phyloP scores from a whole-genome alignment of 2,797 vertebrate genomes.

The Benthosema pterotum region DNA sequence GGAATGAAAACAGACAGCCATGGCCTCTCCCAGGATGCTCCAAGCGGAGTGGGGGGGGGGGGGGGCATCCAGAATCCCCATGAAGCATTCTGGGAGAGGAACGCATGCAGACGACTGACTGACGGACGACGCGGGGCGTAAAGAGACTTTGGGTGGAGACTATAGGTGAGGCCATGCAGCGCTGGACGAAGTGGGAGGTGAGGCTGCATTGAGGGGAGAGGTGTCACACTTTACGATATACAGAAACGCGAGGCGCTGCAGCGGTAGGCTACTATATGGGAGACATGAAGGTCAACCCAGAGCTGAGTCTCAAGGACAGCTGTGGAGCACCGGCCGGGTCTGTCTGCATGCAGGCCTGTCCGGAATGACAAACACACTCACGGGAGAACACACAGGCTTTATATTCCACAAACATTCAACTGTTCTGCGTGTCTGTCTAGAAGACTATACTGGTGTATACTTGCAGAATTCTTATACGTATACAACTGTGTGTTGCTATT shows the following conservation, averaged over 20 bases:
- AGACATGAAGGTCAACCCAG: conserved; percentile 49
- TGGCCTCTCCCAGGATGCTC: conserved; percentile 51
- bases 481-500: no score
- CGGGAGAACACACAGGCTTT: no score
- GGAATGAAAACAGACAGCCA: conserved; percentile 85
- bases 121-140: no score
- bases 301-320: conserved; percentile 32
- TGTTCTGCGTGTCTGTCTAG: no score
- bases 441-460: no score
- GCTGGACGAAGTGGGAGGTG: conserved; percentile 16
- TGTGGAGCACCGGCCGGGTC: neutral
- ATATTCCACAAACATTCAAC: no score
- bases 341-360: no score
- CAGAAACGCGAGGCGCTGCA: conserved; percentile 36
- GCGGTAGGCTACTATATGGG: conserved; percentile 20
- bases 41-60: conserved; percentile 64
- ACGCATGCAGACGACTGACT: conserved; percentile 35
- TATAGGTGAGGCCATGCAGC: conserved; percentile 27
- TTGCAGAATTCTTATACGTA: no score
- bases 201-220: conserved; percentile 33
- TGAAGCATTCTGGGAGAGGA: conserved; percentile 41
- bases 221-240: conserved; percentile 48
- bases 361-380: no score
- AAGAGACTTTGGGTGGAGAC: conserved; percentile 1
- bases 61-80: conserved; percentile 54